Evolutionary conservation across 1,140 invertebrate genomes (phyloP).

Genomic region (Charaxes varanes): DNA sequence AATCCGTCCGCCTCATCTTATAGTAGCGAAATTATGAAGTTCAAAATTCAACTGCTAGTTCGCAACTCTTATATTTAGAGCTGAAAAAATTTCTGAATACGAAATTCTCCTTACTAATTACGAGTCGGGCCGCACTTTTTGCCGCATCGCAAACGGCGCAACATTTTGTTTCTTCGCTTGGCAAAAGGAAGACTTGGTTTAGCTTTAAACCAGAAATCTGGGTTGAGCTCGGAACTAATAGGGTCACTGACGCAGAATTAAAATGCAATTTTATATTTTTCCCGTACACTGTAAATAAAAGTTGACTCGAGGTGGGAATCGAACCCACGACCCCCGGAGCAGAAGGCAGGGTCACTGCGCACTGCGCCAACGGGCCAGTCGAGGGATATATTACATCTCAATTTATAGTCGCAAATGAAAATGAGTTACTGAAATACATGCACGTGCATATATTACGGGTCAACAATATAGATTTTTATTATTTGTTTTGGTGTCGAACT

Average conservation of each 20-base stretch:
- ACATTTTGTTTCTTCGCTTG: constrained; percentile 11
- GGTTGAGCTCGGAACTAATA: constrained; percentile 17
- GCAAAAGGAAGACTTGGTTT: constrained; percentile 15
- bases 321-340: no score
- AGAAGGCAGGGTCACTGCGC: no score
- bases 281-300: no score
- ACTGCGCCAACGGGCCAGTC: no score
- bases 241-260: constrained; percentile 1
- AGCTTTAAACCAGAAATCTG: constrained; percentile 14
- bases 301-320: no score
- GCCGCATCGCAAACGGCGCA: constrained; percentile 8
- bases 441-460: no score
- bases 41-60: constrained; percentile 1
- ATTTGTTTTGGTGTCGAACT: no score
- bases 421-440: no score
- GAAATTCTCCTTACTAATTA: constrained; percentile 14
- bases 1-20: no score
- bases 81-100: constrained; percentile 9
- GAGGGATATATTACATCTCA: no score
- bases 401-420: no score
- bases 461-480: no score
- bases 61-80: constrained; percentile 7
- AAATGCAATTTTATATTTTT: constrained; percentile 2
- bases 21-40: constrained; percentile 1
- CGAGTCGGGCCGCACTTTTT: constrained; percentile 5